Evolutionary conservation across 2,113 vertebrate species (phyloP), one percentile per base, ranked within the genome.

Genomic region (Stomatorhinus ivindoensis): DNA sequence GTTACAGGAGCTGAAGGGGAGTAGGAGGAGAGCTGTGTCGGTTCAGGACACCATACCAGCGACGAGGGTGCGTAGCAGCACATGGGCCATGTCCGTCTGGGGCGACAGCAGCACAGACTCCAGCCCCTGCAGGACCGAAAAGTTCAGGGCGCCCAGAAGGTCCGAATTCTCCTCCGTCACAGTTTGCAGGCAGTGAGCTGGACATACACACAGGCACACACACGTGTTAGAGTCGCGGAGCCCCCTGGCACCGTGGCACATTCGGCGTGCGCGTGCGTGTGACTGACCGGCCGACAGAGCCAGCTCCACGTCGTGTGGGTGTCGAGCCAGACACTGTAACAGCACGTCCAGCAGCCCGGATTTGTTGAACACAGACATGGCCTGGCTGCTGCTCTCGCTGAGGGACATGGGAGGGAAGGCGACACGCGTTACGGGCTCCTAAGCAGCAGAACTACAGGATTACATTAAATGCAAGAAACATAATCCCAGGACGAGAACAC

Each of bases 141-240:
- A 42, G 91, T 94, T 95, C 90, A 98, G 93, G 42, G 96, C 96
- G 11, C 94, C 92, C 53, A 98, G 94, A 51, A 99, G 95, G 88
- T 99, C 98, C 1, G 96, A 91, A 92, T 99, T 99, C 88, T 99
- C 98, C 93, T 99, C 98, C 0, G 97, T 98, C 92, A 99, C 98
- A 1, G 97, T 97, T 94, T 99, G 98, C 91, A 99, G 94, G 93
- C 98, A 99, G 91, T 98, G 97, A 11, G 97, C 98, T 99, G 93
- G 73, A 90, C 87, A 92, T 55, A 92, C 91, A 90, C 39, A 91
- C 7, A 17, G 83, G 91, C 15, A 90, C 80, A 84, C 24, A 90
- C 93, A 92, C 91, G 90, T 88, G 15, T 53, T 35, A 87, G 24
- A 44, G 17, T 90, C 35, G 46, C 17, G 88, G 61, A 35, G 15